Conservation (phyloP, 2,797 vertebrate genomes). For the Kryptopterus vitreolus region DNA sequence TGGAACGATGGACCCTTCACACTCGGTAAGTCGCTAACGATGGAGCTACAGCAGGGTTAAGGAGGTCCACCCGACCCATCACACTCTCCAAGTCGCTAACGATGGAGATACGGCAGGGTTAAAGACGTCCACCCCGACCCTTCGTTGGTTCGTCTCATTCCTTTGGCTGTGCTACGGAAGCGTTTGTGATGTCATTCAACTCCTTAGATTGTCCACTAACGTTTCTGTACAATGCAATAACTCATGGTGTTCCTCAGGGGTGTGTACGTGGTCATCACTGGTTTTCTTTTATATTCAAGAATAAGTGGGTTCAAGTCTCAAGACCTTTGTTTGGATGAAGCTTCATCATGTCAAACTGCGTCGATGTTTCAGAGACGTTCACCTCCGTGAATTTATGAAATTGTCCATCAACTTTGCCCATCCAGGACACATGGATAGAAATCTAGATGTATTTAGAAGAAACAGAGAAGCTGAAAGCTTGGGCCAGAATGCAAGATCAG, state of each 20-base stretch:
- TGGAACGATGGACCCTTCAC: too few species aligned
- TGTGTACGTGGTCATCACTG: background rate
- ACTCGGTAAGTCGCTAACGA: constrained; percentile 49
- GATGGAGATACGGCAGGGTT: too few species aligned
- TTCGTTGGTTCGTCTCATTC: background rate
- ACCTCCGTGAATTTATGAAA: too few species aligned
- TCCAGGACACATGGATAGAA: background rate
- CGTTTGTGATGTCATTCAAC: background rate
- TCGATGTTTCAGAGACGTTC: too few species aligned
- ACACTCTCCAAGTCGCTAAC: too few species aligned
- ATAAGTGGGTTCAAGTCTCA: background rate
- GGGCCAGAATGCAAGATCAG: too few species aligned
- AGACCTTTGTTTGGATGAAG: too few species aligned
- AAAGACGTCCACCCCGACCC: too few species aligned
- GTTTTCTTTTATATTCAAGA: background rate
- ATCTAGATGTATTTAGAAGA: background rate
- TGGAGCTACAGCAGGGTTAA: constrained; percentile 25
- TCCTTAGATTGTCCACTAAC: background rate
- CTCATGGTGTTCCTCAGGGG: background rate
- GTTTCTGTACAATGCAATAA: too few species aligned
- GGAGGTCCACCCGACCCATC: background rate
- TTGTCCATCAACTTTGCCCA: background rate
- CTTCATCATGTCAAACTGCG: too few species aligned
- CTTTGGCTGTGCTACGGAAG: background rate
- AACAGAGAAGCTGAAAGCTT: background rate